Conservation (phyloP, 2,888 invertebrate species). For the Eupeodes latifasciatus region DNA sequence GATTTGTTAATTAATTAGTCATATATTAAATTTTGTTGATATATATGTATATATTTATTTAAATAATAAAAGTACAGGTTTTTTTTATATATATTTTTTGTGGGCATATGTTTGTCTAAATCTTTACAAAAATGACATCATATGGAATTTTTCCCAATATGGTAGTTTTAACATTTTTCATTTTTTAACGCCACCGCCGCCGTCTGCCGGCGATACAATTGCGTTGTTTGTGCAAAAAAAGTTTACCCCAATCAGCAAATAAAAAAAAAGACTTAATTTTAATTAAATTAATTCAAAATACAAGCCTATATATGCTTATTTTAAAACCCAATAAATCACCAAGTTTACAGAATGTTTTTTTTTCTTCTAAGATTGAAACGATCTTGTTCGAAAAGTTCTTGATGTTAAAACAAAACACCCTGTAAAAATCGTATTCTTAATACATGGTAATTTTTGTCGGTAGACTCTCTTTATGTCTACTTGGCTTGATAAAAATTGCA, state of each 20-base stretch:
- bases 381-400: too few species aligned
- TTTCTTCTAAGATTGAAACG: background rate
- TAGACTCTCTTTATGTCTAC: slow-evolving; percentile 45
- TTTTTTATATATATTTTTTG: background rate
- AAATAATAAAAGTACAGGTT: background rate
- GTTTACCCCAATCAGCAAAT: too few species aligned
- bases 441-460: slow-evolving; percentile 29
- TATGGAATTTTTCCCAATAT: slow-evolving; percentile 30
- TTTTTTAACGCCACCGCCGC: background rate
- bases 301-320: slow-evolving; percentile 7
- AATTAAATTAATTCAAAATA: slow-evolving; percentile 24
- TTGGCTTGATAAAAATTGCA: slow-evolving; percentile 39
- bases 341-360: background rate
- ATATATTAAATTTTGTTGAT: slow-evolving; percentile 27
- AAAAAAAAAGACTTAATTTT: slow-evolving; percentile 7
- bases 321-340: background rate
- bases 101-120: slow-evolving; percentile 2
- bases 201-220: too few species aligned
- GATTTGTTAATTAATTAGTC: slow-evolving; percentile 69
- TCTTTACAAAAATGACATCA: slow-evolving; percentile 63
- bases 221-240: slow-evolving; percentile 16
- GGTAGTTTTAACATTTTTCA: background rate
- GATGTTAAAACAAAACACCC: background rate
- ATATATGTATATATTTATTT: background rate
- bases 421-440: background rate